These are phyloP conservation scores for Tauraco erythrolophus DNA, from an alignment of 2,113 vertebrate genomes.

Conservation along the genomic window DNA sequence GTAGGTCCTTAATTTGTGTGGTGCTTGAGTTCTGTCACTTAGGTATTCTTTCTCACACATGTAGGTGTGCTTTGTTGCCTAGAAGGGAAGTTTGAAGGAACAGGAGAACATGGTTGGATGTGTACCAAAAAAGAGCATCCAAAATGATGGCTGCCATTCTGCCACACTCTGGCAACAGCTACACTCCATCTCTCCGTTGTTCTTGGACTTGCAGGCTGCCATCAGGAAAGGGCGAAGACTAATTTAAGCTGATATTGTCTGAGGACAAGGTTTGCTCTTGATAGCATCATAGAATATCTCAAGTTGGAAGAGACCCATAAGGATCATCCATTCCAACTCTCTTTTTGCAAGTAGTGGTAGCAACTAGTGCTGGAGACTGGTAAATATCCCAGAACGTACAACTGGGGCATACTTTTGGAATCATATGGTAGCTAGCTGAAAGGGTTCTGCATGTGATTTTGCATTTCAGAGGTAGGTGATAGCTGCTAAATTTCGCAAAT, in stretches of 20 bases:
- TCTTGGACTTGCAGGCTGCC: neutral
- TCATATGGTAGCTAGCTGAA: neutral
- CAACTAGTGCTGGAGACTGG: neutral
- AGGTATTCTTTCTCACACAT: neutral
- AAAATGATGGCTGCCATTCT: neutral
- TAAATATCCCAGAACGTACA: neutral
- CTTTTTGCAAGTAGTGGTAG: neutral
- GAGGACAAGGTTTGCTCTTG: neutral
- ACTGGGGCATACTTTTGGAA: neutral
- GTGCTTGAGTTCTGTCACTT: neutral
- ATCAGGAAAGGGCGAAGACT: neutral
- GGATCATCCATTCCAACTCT: neutral
- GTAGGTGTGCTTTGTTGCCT: neutral
- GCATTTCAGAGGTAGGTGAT: conserved; percentile 32
- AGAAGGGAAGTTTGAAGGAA: neutral
- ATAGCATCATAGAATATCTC: neutral
- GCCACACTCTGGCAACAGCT: neutral
- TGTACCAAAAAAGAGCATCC: neutral
- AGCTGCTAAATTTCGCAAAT: conserved; percentile 34
- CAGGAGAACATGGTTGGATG: neutral
- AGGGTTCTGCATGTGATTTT: conserved; percentile 1
- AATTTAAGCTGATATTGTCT: neutral
- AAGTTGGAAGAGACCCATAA: neutral
- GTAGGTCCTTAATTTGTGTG: neutral
- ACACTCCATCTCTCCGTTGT: fast-evolving